Percentiles rank a stretch among this genome's conserved stretches.
These are phyloP conservation scores for Candoia aspera DNA, from an alignment of 2,113 vertebrate species.

Conservation along the genomic window DNA sequence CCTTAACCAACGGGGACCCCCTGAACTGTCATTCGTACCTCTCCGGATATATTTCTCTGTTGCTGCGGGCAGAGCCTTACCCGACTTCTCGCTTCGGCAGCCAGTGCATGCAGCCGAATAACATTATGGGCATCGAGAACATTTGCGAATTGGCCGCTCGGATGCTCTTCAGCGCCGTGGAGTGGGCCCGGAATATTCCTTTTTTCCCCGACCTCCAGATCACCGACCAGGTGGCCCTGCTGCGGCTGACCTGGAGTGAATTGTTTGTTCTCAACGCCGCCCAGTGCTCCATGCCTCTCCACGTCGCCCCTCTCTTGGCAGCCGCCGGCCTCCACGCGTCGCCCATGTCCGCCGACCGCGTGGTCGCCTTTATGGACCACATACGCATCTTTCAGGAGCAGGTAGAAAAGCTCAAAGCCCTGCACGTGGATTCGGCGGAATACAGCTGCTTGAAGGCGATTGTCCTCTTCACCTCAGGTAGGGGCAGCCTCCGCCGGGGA, in stretches of 20 bases:
- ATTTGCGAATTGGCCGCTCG: constrained; percentile 98
- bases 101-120: constrained; percentile 98
- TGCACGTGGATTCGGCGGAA: constrained; percentile 97
- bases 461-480: constrained; percentile 98
- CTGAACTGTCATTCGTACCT: constrained; percentile 99
- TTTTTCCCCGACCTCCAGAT: constrained; percentile 99
- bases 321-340: constrained; percentile 98
- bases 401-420: constrained; percentile 98
- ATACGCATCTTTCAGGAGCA: constrained; percentile 99
- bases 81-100: constrained; percentile 95
- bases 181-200: constrained; percentile 98
- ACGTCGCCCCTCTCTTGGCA: constrained; percentile 95
- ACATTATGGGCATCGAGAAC: constrained; percentile 98
- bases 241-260: constrained; percentile 98
- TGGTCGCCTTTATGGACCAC: constrained; percentile 99
- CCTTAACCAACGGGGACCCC: constrained; percentile 97
- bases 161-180: constrained; percentile 98
- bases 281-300: constrained; percentile 98
- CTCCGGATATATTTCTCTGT: constrained; percentile 97
- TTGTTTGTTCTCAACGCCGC: constrained; percentile 98
- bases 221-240: constrained; percentile 98
- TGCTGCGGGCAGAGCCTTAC: constrained; percentile 95
- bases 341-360: constrained; percentile 97
- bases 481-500: constrained; percentile 57
- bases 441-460: constrained; percentile 99